These are phyloP conservation scores for Tetranychus truncatus DNA, from an alignment of 2,888 invertebrate genomes.

Conservation along the genomic window DNA sequence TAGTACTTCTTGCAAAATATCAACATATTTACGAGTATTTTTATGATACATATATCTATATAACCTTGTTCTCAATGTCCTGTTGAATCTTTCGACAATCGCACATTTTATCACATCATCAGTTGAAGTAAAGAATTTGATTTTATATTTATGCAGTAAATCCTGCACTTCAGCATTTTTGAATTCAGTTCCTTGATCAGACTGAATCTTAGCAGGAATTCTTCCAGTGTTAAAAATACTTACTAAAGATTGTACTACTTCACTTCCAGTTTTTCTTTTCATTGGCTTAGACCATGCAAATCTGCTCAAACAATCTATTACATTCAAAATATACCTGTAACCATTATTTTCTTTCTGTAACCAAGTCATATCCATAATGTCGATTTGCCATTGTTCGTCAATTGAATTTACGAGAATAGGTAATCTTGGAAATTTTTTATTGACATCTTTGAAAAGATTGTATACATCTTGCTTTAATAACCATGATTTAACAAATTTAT, in stretches of 20 bases:
- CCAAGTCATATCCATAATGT: too few species aligned
- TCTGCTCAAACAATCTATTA: constrained; percentile 27
- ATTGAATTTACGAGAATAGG: too few species aligned
- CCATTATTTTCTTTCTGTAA: too few species aligned
- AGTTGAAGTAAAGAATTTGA: constrained; percentile 26
- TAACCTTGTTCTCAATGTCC: constrained; percentile 28
- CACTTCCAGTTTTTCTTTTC: constrained; percentile 24
- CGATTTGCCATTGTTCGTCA: too few species aligned
- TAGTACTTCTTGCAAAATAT: not conserved
- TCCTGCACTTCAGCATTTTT: too few species aligned
- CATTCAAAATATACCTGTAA: too few species aligned
- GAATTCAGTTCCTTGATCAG: constrained; percentile 27
- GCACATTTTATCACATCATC: constrained; percentile 29
- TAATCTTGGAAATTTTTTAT: not conserved
- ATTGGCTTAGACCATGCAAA: constrained; percentile 25
- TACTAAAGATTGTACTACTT: not conserved
- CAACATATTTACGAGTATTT: constrained; percentile 19
- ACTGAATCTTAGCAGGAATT: constrained; percentile 3
- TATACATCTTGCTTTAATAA: too few species aligned
- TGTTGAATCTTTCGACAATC: constrained; percentile 29
- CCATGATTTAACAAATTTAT: too few species aligned
- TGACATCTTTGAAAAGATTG: constrained; percentile 16
- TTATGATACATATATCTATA: constrained; percentile 27
- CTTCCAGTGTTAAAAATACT: not conserved
- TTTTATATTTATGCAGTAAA: too few species aligned